A percentile compares a stretch with the other conserved stretches of the same genome.
Evolutionary conservation across 2,888 invertebrate species (phyloP).

Genomic region (Thera obeliscata): DNA sequence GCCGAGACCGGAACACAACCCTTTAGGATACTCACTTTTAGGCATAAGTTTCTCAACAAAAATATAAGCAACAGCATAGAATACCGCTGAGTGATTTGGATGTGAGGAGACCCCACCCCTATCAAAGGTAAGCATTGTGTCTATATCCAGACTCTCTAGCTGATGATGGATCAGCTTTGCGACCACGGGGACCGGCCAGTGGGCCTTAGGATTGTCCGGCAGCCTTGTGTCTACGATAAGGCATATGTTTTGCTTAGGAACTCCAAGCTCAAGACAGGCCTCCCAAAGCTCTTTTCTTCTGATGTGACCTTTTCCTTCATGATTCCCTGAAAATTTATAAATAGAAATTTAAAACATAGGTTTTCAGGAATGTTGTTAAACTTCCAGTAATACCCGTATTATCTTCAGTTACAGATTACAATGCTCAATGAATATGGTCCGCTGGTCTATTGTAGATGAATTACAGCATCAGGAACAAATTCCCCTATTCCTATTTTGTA

Average conservation of each 20-base stretch:
- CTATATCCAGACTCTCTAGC: conserved; percentile 90
- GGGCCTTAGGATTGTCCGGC: conserved; percentile 89
- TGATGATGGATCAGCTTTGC: conserved; percentile 80
- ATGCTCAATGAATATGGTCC: no score
- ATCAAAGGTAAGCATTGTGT: conserved; percentile 97
- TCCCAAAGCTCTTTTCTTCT: conserved; percentile 92
- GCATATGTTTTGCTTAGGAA: conserved; percentile 90
- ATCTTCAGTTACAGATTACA: no score
- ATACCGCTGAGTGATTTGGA: conserved; percentile 94
- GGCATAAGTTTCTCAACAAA: conserved; percentile 90
- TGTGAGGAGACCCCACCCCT: conserved; percentile 96
- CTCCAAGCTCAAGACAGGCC: conserved; percentile 92
- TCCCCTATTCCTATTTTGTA: no score
- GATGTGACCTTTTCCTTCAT: conserved; percentile 84
- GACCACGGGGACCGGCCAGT: conserved; percentile 87
- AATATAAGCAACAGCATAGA: conserved; percentile 91
- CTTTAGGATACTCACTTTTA: conserved; percentile 81
- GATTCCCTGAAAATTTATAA: conserved; percentile 83
- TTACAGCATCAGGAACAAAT: no score
- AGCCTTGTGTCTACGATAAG: conserved; percentile 88
- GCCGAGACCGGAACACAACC: no score
- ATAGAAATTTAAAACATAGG: background rate
- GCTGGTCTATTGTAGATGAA: no score
- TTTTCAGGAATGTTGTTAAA: background rate
- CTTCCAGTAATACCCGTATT: background rate